Base-by-base conservation (phyloP, 2,888 invertebrate species). In the Tetrapedia diversipes region DNA sequence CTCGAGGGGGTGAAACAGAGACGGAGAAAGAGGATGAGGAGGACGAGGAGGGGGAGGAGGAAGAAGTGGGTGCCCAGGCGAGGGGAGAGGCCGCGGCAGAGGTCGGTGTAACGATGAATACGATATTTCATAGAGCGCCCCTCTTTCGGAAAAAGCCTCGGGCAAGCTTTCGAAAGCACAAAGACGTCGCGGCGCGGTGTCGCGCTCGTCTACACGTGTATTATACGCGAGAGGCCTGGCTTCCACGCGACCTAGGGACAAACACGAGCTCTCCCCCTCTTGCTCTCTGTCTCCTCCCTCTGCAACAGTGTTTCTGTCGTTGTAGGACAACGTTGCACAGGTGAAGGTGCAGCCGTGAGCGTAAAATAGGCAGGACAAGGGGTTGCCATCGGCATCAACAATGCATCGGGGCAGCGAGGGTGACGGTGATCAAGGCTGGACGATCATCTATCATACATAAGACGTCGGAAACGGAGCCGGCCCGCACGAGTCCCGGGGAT, bases 51-150 rank as follows among this genome's bases (percentile, higher is more conserved):
- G 54, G 60, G 63, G 4, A 24, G 54, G 49, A 49, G 77, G n/a
- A n/a, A 49, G 49, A 51, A 59, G 63, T 27, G 63, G 61, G 10
- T 19, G 53, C 32, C 59, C 29, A 64, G 66, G 72, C 61, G 45
- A 71, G 27, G 10, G 54, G 60, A 49, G 60, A 34, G 47, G 4
- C 16, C 24, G 34, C 22, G 29, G 82, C 66, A 69, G 77, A 83
- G 82, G 80, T 84, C 78, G 85, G 71, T 81, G 74, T 82, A 85
- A 79, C 77, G 83, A 83, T 83, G 83, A 84, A 77, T 83, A 85
- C 79, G 81, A 83, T 84, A 83, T 85, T 85, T 80, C 79, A 82
- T 75, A 82, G 78, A 80, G 75, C 77, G 57, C 70, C 75, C 79
- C 77, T 70, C 76, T 81, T 84, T 82, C 51, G 74, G 77, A 67